phyloP scores from a whole-genome alignment of 1,140 invertebrate species.

The Caerostris darwini region DNA sequence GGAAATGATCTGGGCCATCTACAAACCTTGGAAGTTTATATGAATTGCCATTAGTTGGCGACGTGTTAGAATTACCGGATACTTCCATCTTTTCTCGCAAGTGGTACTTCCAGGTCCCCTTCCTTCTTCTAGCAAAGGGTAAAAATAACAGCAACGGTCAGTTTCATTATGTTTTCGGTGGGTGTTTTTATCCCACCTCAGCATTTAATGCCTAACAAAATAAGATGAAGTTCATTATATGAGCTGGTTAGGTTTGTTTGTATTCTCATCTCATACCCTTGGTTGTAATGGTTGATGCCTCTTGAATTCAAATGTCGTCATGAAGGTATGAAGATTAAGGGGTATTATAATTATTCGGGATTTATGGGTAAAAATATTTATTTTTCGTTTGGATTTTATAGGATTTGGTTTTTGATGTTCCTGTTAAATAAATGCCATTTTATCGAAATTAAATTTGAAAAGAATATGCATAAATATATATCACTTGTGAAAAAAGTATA shows the following conservation, averaged over 20 bases:
- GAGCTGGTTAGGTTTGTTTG: conserved; percentile 4
- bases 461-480: no score
- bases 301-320: background rate
- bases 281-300: background rate
- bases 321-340: background rate
- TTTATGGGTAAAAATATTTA: no score
- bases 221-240: conserved; percentile 21
- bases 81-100: conserved; percentile 3
- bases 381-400: no score
- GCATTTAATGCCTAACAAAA: background rate
- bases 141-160: conserved; percentile 22
- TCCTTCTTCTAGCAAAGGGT: background rate
- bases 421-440: no score
- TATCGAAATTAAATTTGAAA: no score
- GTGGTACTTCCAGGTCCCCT: background rate
- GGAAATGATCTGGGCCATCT: conserved; percentile 39
- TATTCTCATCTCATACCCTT: background rate
- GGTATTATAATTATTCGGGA: no score
- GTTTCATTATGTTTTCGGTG: conserved; percentile 31
- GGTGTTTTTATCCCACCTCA: background rate
- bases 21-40: conserved; percentile 63
- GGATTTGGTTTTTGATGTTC: no score
- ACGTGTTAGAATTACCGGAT: conserved; percentile 73
- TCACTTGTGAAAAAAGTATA: no score
- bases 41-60: conserved; percentile 70